A percentile compares a stretch with the other conserved stretches of the same genome.
phyloP scores from a whole-genome alignment of 1,140 invertebrate species.

The Dufourea novaeangliae region DNA sequence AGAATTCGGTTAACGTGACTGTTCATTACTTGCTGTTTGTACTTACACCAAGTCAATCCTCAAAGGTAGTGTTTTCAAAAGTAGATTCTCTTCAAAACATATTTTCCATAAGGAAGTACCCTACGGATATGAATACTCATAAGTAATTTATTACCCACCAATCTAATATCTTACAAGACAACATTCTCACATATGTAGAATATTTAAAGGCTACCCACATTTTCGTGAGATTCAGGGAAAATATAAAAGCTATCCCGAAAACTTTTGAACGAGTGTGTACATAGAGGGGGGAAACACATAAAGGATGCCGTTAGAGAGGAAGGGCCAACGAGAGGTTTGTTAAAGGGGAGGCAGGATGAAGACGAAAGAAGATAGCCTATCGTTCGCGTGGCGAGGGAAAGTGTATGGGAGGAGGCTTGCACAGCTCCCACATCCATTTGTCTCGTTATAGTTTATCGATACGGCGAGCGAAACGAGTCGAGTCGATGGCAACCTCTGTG shows the following conservation, averaged over 20 bases:
- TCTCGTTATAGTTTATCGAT: constrained; percentile 77
- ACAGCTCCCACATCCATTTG: constrained; percentile 72
- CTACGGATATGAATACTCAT: no score
- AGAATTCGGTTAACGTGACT: no score
- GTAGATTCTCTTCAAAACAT: no score
- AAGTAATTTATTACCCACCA: no score
- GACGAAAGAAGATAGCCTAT: constrained; percentile 13
- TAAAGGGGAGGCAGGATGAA: constrained; percentile 12
- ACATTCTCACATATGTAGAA: no score
- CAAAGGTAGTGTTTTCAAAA: no score
- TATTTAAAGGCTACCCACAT: no score
- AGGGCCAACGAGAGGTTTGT: not conserved
- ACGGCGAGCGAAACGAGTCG: constrained; percentile 60
- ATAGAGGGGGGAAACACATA: constrained; percentile 35
- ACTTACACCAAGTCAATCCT: no score
- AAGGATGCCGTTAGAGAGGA: constrained; percentile 25
- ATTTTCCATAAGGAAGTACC: no score
- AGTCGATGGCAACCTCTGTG: constrained; percentile 52
- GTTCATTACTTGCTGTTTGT: no score
- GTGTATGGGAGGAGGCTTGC: constrained; percentile 44
- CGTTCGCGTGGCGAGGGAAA: not conserved
- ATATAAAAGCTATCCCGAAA: not conserved
- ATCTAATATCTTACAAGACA: no score
- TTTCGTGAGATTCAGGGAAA: no score
- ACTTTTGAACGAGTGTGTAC: not conserved